A percentile compares a stretch with the other conserved stretches of the same genome.
Conservation (phyloP, 1,140 invertebrate species). For the Macrobrachium rosenbergii region DNA sequence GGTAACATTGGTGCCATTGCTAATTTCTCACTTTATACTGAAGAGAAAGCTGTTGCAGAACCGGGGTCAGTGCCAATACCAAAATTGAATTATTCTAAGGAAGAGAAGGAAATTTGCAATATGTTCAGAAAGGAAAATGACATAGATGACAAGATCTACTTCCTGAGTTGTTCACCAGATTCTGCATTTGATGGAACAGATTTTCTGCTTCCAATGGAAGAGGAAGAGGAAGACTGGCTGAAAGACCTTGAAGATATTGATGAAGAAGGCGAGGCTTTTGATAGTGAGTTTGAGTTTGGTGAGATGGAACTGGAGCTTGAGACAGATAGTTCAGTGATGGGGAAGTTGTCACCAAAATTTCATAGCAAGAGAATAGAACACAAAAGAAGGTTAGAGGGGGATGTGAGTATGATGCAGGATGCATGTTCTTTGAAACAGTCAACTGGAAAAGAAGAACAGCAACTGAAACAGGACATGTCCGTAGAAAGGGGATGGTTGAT, state of each 20-base stretch:
- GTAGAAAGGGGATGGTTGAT: conserved; percentile 25
- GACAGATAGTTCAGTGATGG: neutral
- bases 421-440: neutral
- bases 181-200: conserved; percentile 36
- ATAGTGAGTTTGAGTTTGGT: conserved; percentile 51
- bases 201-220: conserved; percentile 48
- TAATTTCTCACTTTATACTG: conserved; percentile 27
- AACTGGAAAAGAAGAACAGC: neutral
- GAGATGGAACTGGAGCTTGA: conserved; percentile 32
- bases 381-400: neutral
- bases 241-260: conserved; percentile 55
- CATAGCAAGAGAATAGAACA: neutral
- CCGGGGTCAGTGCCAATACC: neutral
- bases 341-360: neutral
- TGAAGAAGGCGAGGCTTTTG: conserved; percentile 44
- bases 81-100: neutral
- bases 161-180: conserved; percentile 50
- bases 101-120: neutral
- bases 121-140: neutral
- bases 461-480: neutral
- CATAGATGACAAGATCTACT: conserved; percentile 31
- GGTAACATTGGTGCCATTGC: conserved; percentile 33
- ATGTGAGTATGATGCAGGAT: neutral
- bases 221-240: conserved; percentile 56
- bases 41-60: neutral